Conservation (phyloP, 2,888 invertebrate genomes). For the Tetrapedia diversipes region DNA sequence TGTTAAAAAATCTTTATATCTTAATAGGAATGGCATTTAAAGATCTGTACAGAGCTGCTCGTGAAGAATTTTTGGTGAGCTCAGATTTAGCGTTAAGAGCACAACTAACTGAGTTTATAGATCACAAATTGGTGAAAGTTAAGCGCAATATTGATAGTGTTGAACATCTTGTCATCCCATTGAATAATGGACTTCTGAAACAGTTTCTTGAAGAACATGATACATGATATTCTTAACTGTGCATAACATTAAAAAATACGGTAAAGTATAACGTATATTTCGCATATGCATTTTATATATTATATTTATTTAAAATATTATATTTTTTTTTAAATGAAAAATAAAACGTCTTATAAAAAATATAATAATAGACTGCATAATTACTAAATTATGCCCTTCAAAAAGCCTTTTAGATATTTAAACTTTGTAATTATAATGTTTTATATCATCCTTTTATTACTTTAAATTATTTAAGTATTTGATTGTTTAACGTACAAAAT, state of each 20-base stretch:
- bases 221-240: constrained; percentile 32
- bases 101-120: constrained; percentile 96
- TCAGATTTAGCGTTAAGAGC: constrained; percentile 95
- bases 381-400: background rate
- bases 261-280: background rate
- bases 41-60: constrained; percentile 92
- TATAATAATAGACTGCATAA: background rate
- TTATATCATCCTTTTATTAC: background rate
- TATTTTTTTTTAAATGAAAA: constrained; percentile 11
- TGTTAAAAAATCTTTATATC: constrained; percentile 12
- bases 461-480: no score
- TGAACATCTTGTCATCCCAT: constrained; percentile 92
- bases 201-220: constrained; percentile 89
- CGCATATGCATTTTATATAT: background rate
- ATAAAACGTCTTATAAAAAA: constrained; percentile 23
- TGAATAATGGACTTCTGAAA: constrained; percentile 88
- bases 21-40: constrained; percentile 92
- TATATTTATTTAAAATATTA: constrained; percentile 11
- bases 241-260: background rate
- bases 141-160: constrained; percentile 92
- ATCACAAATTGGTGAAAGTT: constrained; percentile 94
- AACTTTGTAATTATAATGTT: background rate
- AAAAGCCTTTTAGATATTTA: background rate
- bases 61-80: constrained; percentile 96
- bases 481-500: no score